phyloP scores from a whole-genome alignment of 2,113 vertebrate genomes.

The Beaufortia kweichowensis region DNA sequence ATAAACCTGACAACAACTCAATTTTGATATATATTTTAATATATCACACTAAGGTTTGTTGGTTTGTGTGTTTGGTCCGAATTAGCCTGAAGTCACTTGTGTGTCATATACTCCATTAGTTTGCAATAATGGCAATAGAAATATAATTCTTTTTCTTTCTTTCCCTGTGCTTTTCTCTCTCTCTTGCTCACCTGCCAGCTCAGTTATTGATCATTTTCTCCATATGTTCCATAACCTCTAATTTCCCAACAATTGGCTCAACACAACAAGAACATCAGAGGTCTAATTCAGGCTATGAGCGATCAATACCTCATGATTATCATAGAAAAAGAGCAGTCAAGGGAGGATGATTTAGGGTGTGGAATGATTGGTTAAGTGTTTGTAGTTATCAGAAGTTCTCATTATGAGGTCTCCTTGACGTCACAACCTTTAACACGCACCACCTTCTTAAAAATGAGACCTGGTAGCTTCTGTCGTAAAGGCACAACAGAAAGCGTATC shows the following conservation, averaged over 20 bases:
- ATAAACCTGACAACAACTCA: no score
- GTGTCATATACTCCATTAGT: not conserved
- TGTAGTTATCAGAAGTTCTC: no score
- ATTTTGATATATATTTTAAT: no score
- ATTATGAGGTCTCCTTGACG: no score
- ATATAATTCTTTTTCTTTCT: constrained; percentile 6
- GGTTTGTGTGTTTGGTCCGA: not conserved
- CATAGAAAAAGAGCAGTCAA: not conserved
- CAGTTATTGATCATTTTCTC: constrained; percentile 31
- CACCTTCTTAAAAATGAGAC: not conserved
- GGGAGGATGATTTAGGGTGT: not conserved
- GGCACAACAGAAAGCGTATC: not conserved
- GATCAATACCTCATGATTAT: constrained; percentile 27
- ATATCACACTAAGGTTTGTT: not conserved
- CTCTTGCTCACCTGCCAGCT: not conserved
- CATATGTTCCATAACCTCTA: constrained; percentile 31
- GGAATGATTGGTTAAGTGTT: not conserved
- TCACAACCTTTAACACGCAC: no score
- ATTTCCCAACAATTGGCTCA: constrained; percentile 36
- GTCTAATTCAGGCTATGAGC: not conserved
- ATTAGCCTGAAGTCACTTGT: not conserved
- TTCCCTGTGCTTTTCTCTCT: not conserved
- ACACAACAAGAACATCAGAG: constrained; percentile 26
- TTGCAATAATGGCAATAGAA: not conserved
- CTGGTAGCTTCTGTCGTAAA: not conserved